These are phyloP conservation scores for Danio tinwini DNA, from an alignment of 2,797 vertebrate genomes.

Conservation along the genomic window DNA sequence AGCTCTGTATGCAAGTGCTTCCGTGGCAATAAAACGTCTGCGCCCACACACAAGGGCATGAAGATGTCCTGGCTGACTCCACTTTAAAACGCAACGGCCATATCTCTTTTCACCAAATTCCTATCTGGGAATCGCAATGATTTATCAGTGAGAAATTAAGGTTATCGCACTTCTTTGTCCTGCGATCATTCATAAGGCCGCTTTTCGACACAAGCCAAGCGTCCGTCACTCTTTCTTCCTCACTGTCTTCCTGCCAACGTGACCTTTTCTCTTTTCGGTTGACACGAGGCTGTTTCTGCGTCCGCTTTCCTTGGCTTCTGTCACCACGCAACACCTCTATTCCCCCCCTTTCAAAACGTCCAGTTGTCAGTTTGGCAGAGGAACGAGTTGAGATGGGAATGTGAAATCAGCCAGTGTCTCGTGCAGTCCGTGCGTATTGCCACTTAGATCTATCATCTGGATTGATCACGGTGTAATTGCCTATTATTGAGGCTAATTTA, in stretches of 20 bases:
- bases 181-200: background rate
- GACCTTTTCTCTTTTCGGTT: slow-evolving; percentile 68
- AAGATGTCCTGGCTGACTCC: slow-evolving; percentile 61
- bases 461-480: slow-evolving; percentile 98
- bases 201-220: background rate
- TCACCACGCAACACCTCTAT: background rate
- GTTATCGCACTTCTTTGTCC: slow-evolving; percentile 11
- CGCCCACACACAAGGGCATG: slow-evolving; percentile 72
- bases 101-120: slow-evolving; percentile 40
- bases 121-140: slow-evolving; percentile 4
- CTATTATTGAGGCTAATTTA: slow-evolving; percentile 99
- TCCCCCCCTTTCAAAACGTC: slow-evolving; percentile 24
- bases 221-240: slow-evolving; percentile 38
- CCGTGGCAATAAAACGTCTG: slow-evolving; percentile 74
- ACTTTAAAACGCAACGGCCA: slow-evolving; percentile 4
- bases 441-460: slow-evolving; percentile 99
- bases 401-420: slow-evolving; percentile 68
- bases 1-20: slow-evolving; percentile 71
- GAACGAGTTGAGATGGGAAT: slow-evolving; percentile 77
- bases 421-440: slow-evolving; percentile 88
- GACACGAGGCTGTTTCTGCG: slow-evolving; percentile 66
- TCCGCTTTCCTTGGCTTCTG: slow-evolving; percentile 9
- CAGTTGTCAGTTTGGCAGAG: slow-evolving; percentile 49
- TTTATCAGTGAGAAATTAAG: slow-evolving; percentile 34
- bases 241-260: slow-evolving; percentile 38